Percentiles rank a stretch among this genome's conserved stretches.
phyloP scores from a whole-genome alignment of 2,888 invertebrate species.

The Eucera pruinosa region DNA sequence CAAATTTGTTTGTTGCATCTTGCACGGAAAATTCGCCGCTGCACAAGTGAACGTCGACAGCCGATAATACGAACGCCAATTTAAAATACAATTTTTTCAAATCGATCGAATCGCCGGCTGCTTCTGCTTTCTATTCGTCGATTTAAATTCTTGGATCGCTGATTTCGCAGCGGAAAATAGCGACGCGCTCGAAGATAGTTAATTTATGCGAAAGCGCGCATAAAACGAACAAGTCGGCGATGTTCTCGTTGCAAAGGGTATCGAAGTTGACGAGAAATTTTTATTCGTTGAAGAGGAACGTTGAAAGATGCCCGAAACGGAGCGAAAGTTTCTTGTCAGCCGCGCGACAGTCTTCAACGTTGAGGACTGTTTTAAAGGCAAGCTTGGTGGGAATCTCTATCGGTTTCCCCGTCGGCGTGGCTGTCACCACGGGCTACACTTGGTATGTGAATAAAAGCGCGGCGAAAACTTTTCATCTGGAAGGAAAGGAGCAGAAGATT shows the following conservation, averaged over 20 bases:
- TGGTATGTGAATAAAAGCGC: conserved; percentile 83
- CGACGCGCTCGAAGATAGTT: too few species aligned
- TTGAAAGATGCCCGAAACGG: conserved; percentile 28
- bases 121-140: too few species aligned
- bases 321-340: conserved; percentile 67
- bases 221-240: not conserved
- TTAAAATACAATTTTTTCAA: too few species aligned
- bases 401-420: conserved; percentile 86
- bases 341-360: conserved; percentile 64
- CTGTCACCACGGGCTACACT: conserved; percentile 85
- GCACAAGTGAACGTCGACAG: too few species aligned
- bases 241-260: conserved; percentile 33
- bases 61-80: too few species aligned
- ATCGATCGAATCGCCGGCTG: too few species aligned
- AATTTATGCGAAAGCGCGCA: not conserved
- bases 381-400: conserved; percentile 82
- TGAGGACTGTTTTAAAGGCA: conserved; percentile 52
- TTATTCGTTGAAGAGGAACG: conserved; percentile 16
- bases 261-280: conserved; percentile 21
- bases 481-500: conserved; percentile 81
- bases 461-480: conserved; percentile 84
- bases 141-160: too few species aligned
- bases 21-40: too few species aligned
- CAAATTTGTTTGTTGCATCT: too few species aligned
- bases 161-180: too few species aligned